phyloP scores from a whole-genome alignment of 1,140 invertebrate species.

The Lepidurus packardi region DNA sequence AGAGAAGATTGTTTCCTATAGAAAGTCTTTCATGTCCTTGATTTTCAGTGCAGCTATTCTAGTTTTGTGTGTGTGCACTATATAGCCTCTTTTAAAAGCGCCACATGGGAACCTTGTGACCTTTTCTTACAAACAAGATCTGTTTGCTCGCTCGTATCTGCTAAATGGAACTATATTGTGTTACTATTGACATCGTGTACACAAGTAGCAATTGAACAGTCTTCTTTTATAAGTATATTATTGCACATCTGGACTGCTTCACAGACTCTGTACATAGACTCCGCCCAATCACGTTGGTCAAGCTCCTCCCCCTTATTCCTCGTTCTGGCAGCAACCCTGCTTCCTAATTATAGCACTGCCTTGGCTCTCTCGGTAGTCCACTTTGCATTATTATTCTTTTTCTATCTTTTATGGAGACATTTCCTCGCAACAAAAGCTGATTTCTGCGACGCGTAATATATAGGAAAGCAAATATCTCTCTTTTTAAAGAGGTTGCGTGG shows the following conservation, averaged over 20 bases:
- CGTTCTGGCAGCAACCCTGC: slow-evolving; percentile 7
- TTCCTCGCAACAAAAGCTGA: not conserved
- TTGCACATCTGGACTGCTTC: not conserved
- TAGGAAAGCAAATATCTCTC: not conserved
- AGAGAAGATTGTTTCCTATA: too few relatives aligned
- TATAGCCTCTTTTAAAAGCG: too few relatives aligned
- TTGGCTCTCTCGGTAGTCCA: not conserved
- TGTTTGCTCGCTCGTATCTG: not conserved
- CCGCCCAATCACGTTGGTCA: not conserved
- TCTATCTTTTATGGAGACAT: not conserved
- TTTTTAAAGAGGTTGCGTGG: too few relatives aligned
- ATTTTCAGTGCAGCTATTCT: too few relatives aligned
- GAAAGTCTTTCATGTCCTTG: too few relatives aligned
- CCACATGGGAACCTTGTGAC: not conserved
- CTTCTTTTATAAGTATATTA: not conserved
- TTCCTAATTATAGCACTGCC: not conserved
- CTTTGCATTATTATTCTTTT: not conserved
- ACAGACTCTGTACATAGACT: not conserved
- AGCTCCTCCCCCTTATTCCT: not conserved
- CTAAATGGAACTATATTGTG: not conserved
- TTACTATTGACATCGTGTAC: not conserved
- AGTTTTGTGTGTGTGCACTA: too few relatives aligned
- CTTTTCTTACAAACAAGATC: not conserved
- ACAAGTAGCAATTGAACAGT: not conserved
- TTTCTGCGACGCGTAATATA: not conserved